Conservation (phyloP, 2,113 vertebrate species). For the Gulo gulo region DNA sequence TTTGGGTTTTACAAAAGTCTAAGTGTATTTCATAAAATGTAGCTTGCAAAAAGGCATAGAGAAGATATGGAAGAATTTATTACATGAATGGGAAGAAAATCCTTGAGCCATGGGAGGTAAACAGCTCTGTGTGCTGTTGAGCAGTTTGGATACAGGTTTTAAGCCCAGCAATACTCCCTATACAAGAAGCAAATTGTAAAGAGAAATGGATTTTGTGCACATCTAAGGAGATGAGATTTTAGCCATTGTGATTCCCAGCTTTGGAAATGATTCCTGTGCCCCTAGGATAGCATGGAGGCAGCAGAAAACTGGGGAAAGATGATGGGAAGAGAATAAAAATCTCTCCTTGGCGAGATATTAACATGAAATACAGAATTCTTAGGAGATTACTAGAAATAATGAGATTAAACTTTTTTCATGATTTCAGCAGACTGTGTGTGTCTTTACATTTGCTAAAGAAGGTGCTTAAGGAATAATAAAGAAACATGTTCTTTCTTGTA, state of each 20-base stretch:
- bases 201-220: not conserved
- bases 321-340: not conserved
- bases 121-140: not conserved
- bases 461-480: not conserved
- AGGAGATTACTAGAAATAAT: not conserved
- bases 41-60: not conserved
- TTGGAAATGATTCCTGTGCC: not conserved
- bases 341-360: not conserved
- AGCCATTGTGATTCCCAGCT: not conserved
- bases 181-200: not conserved
- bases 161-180: not conserved
- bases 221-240: not conserved
- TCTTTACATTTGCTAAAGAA: not conserved
- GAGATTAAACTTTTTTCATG: not conserved
- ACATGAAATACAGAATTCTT: not conserved
- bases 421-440: not conserved
- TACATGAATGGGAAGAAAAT: not conserved
- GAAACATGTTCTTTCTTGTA: not conserved
- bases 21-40: not conserved
- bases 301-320: not conserved
- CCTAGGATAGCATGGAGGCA: not conserved
- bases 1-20: not conserved
- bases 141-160: not conserved
- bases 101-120: not conserved
- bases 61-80: not conserved